Percentiles rank a stretch among this genome's conserved stretches.
These are phyloP conservation scores for Cyanoliseus patagonus DNA, from an alignment of 2,113 vertebrate genomes.

Conservation along the genomic window DNA sequence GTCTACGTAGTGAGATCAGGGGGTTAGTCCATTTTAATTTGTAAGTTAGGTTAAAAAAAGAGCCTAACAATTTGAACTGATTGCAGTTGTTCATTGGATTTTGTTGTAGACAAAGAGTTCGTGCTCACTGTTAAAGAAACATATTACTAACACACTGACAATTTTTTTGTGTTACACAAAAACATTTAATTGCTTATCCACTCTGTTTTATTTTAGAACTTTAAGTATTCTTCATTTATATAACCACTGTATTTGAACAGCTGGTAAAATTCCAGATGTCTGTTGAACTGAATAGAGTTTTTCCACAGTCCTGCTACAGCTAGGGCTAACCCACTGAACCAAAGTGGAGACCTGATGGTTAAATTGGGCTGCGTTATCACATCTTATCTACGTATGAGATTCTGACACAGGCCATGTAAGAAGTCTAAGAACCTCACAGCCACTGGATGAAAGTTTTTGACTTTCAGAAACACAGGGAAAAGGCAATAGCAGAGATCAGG, in stretches of 20 bases:
- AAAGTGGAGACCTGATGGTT: fast-evolving
- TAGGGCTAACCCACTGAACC: background rate
- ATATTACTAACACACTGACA: background rate
- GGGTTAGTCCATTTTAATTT: background rate
- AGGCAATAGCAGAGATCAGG: background rate
- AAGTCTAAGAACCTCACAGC: background rate
- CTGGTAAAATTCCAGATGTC: background rate
- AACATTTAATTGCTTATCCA: background rate
- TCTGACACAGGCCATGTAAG: background rate
- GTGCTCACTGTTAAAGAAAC: background rate
- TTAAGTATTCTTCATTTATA: background rate
- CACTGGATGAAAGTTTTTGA: background rate
- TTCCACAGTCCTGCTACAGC: background rate
- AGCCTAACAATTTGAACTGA: background rate
- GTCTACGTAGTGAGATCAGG: background rate
- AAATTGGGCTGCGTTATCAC: background rate
- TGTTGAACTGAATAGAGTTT: background rate
- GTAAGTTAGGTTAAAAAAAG: background rate
- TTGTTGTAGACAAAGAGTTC: background rate
- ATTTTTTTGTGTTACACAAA: background rate
- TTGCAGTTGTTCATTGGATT: background rate
- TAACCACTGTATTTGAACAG: background rate
- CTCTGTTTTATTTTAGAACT: background rate
- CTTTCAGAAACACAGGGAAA: background rate
- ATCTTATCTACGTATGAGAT: background rate